Conservation (phyloP, 2,797 vertebrate species). For the Rachycentron canadum region DNA sequence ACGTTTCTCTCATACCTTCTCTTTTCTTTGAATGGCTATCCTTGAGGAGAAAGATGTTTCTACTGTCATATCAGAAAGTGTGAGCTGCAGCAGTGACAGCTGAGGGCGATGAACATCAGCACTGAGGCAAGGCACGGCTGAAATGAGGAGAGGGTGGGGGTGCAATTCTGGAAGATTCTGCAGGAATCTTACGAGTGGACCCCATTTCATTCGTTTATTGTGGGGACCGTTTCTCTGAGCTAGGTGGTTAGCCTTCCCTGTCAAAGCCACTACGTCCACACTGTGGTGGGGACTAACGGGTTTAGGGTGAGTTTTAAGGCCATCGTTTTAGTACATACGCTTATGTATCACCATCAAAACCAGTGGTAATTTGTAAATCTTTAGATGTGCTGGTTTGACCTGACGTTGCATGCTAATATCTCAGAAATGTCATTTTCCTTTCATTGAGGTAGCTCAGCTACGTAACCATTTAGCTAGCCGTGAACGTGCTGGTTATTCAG, state of each 20-base stretch:
- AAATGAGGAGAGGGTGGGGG: constrained; percentile 73
- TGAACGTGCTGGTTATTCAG: constrained; percentile 1
- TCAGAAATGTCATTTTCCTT: constrained; percentile 49
- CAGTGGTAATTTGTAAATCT: constrained; percentile 9
- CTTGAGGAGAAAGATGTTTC: constrained; percentile 9
- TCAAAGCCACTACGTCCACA: constrained; percentile 60
- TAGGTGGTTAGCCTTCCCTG: constrained; percentile 60
- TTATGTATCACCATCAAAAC: constrained; percentile 22
- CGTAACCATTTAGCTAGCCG: constrained; percentile 27
- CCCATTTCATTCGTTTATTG: constrained; percentile 76
- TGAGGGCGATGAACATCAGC: constrained; percentile 57
- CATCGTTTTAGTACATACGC: constrained; percentile 30
- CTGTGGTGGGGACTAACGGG: constrained; percentile 58
- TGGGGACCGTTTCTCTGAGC: constrained; percentile 62
- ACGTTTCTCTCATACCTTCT: constrained; percentile 1
- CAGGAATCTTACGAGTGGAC: constrained; percentile 76
- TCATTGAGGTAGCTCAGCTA: constrained; percentile 49
- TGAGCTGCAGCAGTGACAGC: constrained; percentile 50
- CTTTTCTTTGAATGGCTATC: not conserved
- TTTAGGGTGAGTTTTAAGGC: constrained; percentile 76
- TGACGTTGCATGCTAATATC: constrained; percentile 62
- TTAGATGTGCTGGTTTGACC: constrained; percentile 30
- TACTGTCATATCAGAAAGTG: not conserved
- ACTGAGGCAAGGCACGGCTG: constrained; percentile 51
- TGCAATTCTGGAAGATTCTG: constrained; percentile 83